These are phyloP conservation scores for Astropecten irregularis DNA, from an alignment of 53 echinoderm and acorn worm genomes.

Conservation along the genomic window DNA sequence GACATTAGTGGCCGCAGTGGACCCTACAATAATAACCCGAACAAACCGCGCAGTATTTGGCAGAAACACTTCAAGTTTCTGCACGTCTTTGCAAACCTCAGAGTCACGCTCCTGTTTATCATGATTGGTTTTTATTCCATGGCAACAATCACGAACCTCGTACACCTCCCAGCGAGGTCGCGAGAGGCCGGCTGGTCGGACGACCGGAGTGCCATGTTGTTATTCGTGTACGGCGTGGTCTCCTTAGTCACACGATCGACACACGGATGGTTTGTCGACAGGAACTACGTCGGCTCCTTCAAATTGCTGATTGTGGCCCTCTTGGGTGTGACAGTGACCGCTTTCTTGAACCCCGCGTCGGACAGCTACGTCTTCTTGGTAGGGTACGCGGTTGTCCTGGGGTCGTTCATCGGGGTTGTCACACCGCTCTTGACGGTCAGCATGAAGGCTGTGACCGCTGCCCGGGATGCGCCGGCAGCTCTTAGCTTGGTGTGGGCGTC, in stretches of 20 bases:
- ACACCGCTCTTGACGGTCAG: not conserved
- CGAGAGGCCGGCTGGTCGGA: conserved; percentile 11
- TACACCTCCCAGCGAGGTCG: not conserved
- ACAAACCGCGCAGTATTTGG: not conserved
- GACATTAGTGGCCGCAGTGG: not conserved
- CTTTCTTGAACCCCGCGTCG: conserved; percentile 1
- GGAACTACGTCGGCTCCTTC: conserved; percentile 1
- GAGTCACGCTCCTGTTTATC: not conserved
- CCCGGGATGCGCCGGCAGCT: not conserved
- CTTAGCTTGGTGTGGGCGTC: not conserved
- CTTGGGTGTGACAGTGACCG: not conserved
- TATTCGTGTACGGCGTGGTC: not conserved
- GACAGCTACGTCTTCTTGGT: not conserved
- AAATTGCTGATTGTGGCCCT: not conserved
- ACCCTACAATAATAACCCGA: not conserved
- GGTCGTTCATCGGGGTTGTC: not conserved
- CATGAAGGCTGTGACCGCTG: not conserved
- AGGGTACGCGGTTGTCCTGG: not conserved
- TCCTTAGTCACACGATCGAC: not conserved
- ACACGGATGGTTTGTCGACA: conserved; percentile 32
- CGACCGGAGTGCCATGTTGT: not conserved
- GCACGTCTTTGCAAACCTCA: not conserved
- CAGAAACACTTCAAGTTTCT: not conserved
- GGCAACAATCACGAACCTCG: not conserved
- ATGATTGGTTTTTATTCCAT: not conserved